These are phyloP conservation scores for Laterallus jamaicensis DNA, from an alignment of 2,113 vertebrate genomes.

Conservation along the genomic window DNA sequence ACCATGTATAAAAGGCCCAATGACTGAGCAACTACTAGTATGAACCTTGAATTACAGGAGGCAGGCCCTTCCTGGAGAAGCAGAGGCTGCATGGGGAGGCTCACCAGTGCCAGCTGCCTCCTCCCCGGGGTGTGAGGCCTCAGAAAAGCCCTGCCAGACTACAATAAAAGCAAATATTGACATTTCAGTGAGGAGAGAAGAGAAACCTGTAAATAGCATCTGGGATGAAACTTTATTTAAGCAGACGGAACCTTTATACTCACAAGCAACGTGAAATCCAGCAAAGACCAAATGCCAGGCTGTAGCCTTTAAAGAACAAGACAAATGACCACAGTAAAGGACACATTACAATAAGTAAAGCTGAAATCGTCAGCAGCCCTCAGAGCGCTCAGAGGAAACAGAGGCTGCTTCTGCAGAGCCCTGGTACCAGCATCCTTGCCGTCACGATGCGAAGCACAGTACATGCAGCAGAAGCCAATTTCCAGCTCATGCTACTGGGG, in stretches of 20 bases:
- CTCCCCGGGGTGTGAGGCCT: background rate
- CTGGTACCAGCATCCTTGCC: accelerated
- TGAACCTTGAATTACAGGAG: background rate
- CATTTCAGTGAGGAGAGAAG: conserved; percentile 16
- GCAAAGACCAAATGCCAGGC: conserved; percentile 72
- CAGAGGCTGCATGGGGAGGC: background rate
- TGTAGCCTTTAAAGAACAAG: conserved; percentile 62
- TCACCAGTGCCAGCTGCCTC: background rate
- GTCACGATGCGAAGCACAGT: accelerated
- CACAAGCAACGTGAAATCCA: conserved; percentile 24
- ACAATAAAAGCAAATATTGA: conserved; percentile 41
- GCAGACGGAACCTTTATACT: conserved; percentile 66
- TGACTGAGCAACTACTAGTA: background rate
- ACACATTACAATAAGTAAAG: conserved; percentile 54
- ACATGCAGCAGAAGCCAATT: background rate
- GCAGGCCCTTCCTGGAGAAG: background rate
- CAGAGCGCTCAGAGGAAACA: background rate
- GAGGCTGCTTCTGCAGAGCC: background rate
- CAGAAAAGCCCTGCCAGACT: background rate
- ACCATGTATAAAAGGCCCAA: background rate
- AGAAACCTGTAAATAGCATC: conserved; percentile 60
- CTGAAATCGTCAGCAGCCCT: conserved; percentile 35
- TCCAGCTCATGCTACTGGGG: background rate
- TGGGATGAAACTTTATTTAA: conserved; percentile 64
- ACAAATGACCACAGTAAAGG: conserved; percentile 50